Evolutionary conservation across 2,113 vertebrate genomes (phyloP), one percentile per base, ranked within the genome.

Genomic region (Cnemophilus loriae): DNA sequence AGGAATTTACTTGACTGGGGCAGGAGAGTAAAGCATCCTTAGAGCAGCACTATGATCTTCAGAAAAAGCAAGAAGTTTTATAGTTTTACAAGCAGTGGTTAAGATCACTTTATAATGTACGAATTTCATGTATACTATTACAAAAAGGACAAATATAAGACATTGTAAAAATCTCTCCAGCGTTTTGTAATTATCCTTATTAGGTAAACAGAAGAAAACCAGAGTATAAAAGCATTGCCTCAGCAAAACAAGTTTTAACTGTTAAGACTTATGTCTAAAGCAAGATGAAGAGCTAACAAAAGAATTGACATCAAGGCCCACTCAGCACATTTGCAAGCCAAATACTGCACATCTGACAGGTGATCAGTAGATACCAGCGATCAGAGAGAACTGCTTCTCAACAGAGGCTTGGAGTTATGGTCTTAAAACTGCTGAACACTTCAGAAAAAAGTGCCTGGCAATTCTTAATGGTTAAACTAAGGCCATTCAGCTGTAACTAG

Each of bases 361-460:
- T 78, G 85, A 88, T 53, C 79, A 86, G 91, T 42, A 94, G 71
- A 28, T 55, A 84, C 9, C 52, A 87, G 89, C n/a, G 42, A 73
- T 68, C 27, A 88, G 82, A 92, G 57, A 91, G 65, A 92, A 95
- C 92, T 97, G 96, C 95, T 97, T 96, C 96, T 96, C 90, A 88
- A 92, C 64, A 96, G 95, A 95, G 96, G 85, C 95, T 96, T 95
- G 96, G 96, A 97, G 76, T 96, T 96, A 96, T 94, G 95, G 96
- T 86, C 76, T 89, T 42, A n/a, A 26, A 87, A 75, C 41, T 23
- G 41, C 22, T n/a, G 3, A 75, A 63, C 18, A n/a, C 20, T 88
- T 67, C n/a, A 76, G 74, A 42, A 84, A 21, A 14, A 57, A 70
- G 52, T 84, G 91, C 60, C 89, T 94, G 95, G 82, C 37, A 95